Evolutionary conservation across 2,113 vertebrate species (phyloP), one percentile per base, ranked within the genome.

Genomic region (Epinephelus lanceolatus): DNA sequence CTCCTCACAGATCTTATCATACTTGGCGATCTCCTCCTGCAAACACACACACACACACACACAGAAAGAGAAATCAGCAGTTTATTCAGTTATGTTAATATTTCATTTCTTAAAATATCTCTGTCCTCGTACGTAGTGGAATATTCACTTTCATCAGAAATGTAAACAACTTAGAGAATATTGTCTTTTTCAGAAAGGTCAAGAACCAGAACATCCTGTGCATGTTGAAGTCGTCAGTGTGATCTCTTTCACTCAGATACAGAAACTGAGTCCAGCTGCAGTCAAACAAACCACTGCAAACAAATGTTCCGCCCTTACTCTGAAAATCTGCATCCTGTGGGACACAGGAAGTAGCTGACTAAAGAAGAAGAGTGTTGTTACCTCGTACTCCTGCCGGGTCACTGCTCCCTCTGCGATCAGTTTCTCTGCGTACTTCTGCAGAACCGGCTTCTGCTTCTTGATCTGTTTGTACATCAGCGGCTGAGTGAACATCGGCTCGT

Each of bases 381-480:
- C 98, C 98, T 99, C 98, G 0, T 99, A 99, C 91, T 99, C 98
- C 0, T 94, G 97, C 45, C 98, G 95, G 81, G 96, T 97, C 47
- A 99, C 98, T 0, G 96, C 97, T 0, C 97, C 98, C 88, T 99
- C 97, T 0, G 97, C 96, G 45, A 99, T 97, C 53, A 99, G 95
- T 77, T 97, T 96, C 94, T 99, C 98, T 0, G 97, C 98, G 0
- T 99, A 99, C 71, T 99, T 99, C 93, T 96, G 98, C 76, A 99
- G 92, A 53, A 99, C 98, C 0, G 97, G 94, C 81, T 99, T 99
- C 95, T 99, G 98, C 76, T 99, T 99, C 86, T 97, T 97, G 93
- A 99, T 99, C 94, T 99, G 98, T 81, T 99, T 99, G 95, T 99
- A 99, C 98, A 99, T 99, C 90, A 99, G 95, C 0, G 98, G 98